Percentiles rank a stretch among this genome's conserved stretches.
These are phyloP conservation scores for Donacobius atricapilla DNA, from an alignment of 2,113 vertebrate species.

Conservation along the genomic window DNA sequence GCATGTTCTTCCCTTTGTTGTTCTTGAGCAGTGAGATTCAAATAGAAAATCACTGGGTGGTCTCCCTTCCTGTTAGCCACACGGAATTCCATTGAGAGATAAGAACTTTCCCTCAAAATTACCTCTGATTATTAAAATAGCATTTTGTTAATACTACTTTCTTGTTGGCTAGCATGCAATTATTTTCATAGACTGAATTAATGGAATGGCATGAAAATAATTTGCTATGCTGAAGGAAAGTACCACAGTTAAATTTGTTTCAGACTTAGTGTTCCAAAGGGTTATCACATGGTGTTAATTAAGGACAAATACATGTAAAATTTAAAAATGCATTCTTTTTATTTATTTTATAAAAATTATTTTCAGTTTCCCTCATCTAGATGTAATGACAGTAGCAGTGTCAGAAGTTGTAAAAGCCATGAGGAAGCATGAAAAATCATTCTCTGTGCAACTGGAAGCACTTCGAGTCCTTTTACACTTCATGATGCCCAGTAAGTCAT, in stretches of 20 bases:
- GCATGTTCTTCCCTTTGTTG: not conserved
- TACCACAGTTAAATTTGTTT: not conserved
- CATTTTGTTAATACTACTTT: not conserved
- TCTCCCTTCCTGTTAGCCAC: not conserved
- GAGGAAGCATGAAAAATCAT: constrained; percentile 80
- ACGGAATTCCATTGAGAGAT: not conserved
- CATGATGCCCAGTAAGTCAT: constrained; percentile 77
- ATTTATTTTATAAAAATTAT: not conserved
- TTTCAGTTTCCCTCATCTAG: constrained; percentile 81
- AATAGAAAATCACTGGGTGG: fast-evolving
- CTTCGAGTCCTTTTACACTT: constrained; percentile 84
- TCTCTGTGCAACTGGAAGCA: constrained; percentile 86
- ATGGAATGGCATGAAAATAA: not conserved
- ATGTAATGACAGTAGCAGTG: constrained; percentile 81
- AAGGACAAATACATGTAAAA: not conserved
- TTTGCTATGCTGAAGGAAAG: not conserved
- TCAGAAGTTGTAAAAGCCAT: constrained; percentile 82
- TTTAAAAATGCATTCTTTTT: not conserved
- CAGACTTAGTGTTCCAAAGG: not conserved
- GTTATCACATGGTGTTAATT: not conserved
- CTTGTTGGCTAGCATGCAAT: not conserved
- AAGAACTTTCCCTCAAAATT: not conserved
- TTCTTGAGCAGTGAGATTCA: not conserved
- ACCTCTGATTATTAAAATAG: not conserved
- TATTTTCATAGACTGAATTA: not conserved